phyloP scores from a whole-genome alignment of 1,140 invertebrate species.

The honey bee (Apis mellifera) region Amel_HAv3.1 CM009931.2:18439001-18439500 shows the following conservation, averaged over 20 bases:
- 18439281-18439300: slow-evolving; percentile 99
- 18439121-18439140: slow-evolving; percentile 98
- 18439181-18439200: slow-evolving; percentile 77
- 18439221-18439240: slow-evolving; percentile 90
- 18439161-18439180: slow-evolving; percentile 80
- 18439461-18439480: slow-evolving; percentile 99
- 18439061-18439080: slow-evolving; percentile 96
- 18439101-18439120: slow-evolving; percentile 99
- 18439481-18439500: slow-evolving; percentile 95
- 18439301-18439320: slow-evolving; percentile 99
- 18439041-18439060: slow-evolving; percentile 90
- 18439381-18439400: slow-evolving; percentile 99
- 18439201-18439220: slow-evolving; percentile 77
- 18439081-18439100: slow-evolving; percentile 99
- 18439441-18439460: slow-evolving; percentile 99
- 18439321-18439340: slow-evolving; percentile 99
- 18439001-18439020: slow-evolving; percentile 95
- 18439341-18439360: slow-evolving; percentile 99
- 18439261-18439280: slow-evolving; percentile 99
- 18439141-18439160: slow-evolving; percentile 94
- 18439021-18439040: slow-evolving; percentile 91
- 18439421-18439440: slow-evolving; percentile 99
- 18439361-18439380: slow-evolving; percentile 99
- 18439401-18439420: slow-evolving; percentile 99
- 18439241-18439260: slow-evolving; percentile 95